Base-by-base conservation (phyloP, 2,113 vertebrate species). In the Odontesthes bonariensis region DNA sequence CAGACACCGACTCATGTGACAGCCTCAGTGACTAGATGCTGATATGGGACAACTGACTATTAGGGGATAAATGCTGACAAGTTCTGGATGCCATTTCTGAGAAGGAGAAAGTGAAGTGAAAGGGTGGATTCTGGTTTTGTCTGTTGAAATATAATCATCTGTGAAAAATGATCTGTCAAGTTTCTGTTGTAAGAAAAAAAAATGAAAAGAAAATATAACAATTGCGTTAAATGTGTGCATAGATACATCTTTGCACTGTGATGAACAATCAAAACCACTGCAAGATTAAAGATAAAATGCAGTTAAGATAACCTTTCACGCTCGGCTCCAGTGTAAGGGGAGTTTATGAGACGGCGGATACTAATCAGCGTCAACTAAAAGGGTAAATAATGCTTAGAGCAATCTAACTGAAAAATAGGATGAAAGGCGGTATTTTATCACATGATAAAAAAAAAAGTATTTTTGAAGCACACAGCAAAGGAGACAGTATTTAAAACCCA, bases 1-100 rank as follows among this genome's bases (percentile, higher is more conserved):
- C 57, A 77, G 56, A 79, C 13, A 47, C 42, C 12, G 46, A 69
- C 61, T 69, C 44, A 46, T 79, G 58, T 69, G 69, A 68, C 75
- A 80, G 62, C 46, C 47, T 61, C 27, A 20, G 51, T 59, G 54
- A 79, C 8, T 64, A 42, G 23, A 35, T 19, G 56, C 40, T 60
- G 73, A 88, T 67, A 31, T 38, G 35, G 40, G 31, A 61, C 16
- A 23, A 62, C 38, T 79, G 72, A 61, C 44, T 69, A 35, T 49
- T 60, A 20, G 49, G 8, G 8, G 10, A 9, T 63, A 27, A 42
- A 70, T 17, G 14, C 47, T 47, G 17, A 71, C 16, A 14, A 57
- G 35, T n/a, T 47, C 56, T 35, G 58, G 46, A 16, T 76, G 62
- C 44, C 65, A 70, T 63, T 77, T 56, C 35, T 38, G 72, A 47